Percentiles rank a stretch among this genome's conserved stretches.
These are phyloP conservation scores for Cyanocitta stelleri DNA, from an alignment of 2,113 vertebrate species.

Conservation along the genomic window DNA sequence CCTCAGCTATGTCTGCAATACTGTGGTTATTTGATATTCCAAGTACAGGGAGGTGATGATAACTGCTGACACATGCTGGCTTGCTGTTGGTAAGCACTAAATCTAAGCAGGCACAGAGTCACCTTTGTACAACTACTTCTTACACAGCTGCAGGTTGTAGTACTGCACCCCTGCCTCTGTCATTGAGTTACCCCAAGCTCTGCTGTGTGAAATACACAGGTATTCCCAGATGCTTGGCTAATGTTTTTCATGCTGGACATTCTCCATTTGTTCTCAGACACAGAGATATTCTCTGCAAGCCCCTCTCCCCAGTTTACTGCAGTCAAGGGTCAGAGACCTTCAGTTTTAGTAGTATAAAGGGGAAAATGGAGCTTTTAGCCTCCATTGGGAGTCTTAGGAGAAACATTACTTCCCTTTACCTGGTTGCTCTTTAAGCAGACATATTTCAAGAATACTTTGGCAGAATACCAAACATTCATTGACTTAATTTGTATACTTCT, in stretches of 20 bases:
- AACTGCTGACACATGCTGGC: slow-evolving; percentile 13
- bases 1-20: slow-evolving; percentile 22
- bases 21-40: slow-evolving; percentile 26
- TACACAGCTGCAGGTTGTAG: neutral
- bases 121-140: neutral
- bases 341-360: neutral
- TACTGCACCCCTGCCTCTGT: neutral
- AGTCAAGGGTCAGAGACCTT: neutral
- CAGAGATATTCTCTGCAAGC: neutral
- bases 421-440: neutral
- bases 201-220: neutral
- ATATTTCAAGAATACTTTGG: neutral
- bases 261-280: neutral
- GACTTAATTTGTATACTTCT: neutral
- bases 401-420: neutral
- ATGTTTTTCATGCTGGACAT: neutral
- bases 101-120: neutral
- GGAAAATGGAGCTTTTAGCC: neutral
- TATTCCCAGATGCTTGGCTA: neutral
- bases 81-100: slow-evolving; percentile 6
- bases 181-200: neutral
- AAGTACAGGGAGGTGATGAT: slow-evolving; percentile 24
- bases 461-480: neutral
- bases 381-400: neutral
- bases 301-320: neutral